A percentile compares a stretch with the other conserved stretches of the same genome.
These are phyloP conservation scores for Philopotamus ludificatus DNA, from an alignment of 1,140 invertebrate genomes.

Conservation along the genomic window DNA sequence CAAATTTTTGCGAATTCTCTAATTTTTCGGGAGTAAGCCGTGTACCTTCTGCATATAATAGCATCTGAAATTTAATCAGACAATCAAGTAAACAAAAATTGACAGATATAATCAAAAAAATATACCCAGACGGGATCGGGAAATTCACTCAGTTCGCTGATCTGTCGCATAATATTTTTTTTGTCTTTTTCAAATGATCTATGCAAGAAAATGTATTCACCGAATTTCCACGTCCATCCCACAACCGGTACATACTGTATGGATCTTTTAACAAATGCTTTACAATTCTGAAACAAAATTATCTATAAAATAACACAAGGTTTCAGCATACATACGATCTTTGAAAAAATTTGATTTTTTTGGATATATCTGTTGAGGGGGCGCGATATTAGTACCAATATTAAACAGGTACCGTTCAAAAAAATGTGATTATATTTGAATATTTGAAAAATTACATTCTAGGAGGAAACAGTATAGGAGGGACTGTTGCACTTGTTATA, in stretches of 20 bases:
- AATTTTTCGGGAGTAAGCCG: slow-evolving; percentile 87
- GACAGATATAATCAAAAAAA: slow-evolving; percentile 8
- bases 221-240: slow-evolving; percentile 94
- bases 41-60: slow-evolving; percentile 94
- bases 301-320: too few relatives aligned
- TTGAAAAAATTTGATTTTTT: not conserved
- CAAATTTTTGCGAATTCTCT: slow-evolving; percentile 83
- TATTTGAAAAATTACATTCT: too few relatives aligned
- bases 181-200: slow-evolving; percentile 89
- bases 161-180: slow-evolving; percentile 75
- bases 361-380: too few relatives aligned
- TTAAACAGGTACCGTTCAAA: not conserved
- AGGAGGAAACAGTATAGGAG: too few relatives aligned
- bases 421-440: too few relatives aligned
- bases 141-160: slow-evolving; percentile 81
- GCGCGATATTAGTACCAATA: slow-evolving; percentile 6
- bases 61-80: slow-evolving; percentile 61
- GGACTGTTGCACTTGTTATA: too few relatives aligned
- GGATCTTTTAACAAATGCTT: slow-evolving; percentile 92
- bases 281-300: slow-evolving; percentile 78
- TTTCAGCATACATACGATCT: slow-evolving; percentile 37
- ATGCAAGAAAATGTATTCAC: slow-evolving; percentile 90
- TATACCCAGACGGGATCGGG: slow-evolving; percentile 84
- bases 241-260: slow-evolving; percentile 90
- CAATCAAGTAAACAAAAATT: not conserved